phyloP scores from a whole-genome alignment of 2,888 invertebrate species.

The Aporophyla nigra region DNA sequence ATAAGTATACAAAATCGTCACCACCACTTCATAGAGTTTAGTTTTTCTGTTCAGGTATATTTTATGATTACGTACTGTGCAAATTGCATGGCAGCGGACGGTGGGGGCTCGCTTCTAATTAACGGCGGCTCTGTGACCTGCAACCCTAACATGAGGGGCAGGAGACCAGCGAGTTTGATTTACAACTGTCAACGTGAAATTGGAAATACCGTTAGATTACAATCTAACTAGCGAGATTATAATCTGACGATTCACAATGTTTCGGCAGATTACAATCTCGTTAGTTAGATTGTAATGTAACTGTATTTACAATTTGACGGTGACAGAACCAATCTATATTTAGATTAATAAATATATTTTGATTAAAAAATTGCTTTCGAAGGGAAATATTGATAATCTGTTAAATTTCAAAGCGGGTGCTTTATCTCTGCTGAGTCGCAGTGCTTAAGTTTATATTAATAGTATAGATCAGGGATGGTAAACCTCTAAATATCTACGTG shows the following conservation, averaged over 20 bases:
- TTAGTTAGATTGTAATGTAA: too few relatives aligned
- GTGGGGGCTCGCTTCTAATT: constrained; percentile 54
- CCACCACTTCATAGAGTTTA: background rate
- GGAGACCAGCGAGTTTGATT: constrained; percentile 20
- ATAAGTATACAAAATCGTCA: background rate
- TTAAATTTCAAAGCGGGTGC: background rate
- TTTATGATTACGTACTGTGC: constrained; percentile 21
- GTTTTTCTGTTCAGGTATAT: background rate
- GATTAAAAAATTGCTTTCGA: background rate
- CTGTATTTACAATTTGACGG: too few relatives aligned
- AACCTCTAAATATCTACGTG: too few relatives aligned
- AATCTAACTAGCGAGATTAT: too few relatives aligned
- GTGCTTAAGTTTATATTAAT: too few relatives aligned
- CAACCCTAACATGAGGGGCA: constrained; percentile 43
- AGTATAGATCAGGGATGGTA: too few relatives aligned
- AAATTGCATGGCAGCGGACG: constrained; percentile 52
- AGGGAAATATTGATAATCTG: background rate
- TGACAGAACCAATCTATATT: too few relatives aligned
- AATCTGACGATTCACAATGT: too few relatives aligned
- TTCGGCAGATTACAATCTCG: too few relatives aligned
- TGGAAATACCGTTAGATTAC: background rate
- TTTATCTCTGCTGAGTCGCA: background rate
- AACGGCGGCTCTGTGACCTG: constrained; percentile 50
- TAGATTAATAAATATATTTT: too few relatives aligned
- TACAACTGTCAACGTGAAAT: too few relatives aligned